Conservation (phyloP, 2,113 vertebrate genomes). For the Nymphicus hollandicus region DNA sequence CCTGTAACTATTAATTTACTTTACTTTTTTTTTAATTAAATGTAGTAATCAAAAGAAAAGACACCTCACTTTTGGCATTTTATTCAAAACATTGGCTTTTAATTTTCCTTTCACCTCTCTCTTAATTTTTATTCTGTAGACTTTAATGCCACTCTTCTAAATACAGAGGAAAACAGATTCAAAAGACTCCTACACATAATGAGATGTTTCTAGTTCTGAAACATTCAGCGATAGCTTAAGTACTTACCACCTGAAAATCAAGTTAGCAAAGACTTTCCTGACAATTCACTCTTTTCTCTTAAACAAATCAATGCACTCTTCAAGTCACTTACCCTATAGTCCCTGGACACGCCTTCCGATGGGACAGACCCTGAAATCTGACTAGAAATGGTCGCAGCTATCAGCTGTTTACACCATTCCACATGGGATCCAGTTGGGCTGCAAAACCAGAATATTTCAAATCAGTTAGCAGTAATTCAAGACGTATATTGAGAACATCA, state of each 20-base stretch:
- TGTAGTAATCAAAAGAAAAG: neutral
- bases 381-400: slow-evolving; percentile 96
- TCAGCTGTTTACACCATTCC: slow-evolving; percentile 98
- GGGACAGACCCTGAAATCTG: slow-evolving; percentile 85
- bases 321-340: slow-evolving; percentile 83
- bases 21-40: neutral
- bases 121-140: neutral
- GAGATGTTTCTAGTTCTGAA: neutral
- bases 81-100: neutral
- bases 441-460: slow-evolving; percentile 49
- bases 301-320: neutral
- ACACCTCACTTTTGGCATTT: neutral
- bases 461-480: neutral
- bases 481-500: neutral
- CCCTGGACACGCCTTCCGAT: slow-evolving; percentile 79
- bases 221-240: neutral
- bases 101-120: neutral
- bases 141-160: neutral
- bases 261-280: neutral
- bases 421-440: slow-evolving; percentile 95
- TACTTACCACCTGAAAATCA: neutral
- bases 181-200: neutral
- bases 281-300: neutral
- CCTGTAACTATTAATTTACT: neutral
- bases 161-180: neutral